These are phyloP conservation scores for Thaleichthys pacificus DNA, from an alignment of 2,797 vertebrate species.

Conservation along the genomic window DNA sequence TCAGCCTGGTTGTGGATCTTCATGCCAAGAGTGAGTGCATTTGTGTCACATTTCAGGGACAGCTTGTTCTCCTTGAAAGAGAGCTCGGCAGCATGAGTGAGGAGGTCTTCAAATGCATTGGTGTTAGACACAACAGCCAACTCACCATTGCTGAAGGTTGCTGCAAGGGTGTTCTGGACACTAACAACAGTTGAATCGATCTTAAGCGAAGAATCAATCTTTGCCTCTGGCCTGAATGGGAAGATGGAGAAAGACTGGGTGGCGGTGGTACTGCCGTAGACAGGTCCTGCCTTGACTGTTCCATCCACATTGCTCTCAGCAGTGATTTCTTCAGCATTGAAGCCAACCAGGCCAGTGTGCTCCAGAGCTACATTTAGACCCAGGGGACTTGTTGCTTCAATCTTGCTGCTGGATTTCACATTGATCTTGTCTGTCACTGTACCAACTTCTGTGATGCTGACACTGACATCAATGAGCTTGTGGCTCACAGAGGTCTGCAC, in stretches of 20 bases:
- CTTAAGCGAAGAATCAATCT: constrained; percentile 75
- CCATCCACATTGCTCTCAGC: constrained; percentile 73
- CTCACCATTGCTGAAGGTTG: constrained; percentile 64
- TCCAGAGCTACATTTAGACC: constrained; percentile 75
- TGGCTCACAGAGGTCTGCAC: constrained; percentile 80
- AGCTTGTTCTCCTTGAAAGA: constrained; percentile 78
- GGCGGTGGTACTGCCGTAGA: constrained; percentile 72
- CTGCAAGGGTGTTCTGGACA: constrained; percentile 77
- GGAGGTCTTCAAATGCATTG: constrained; percentile 70
- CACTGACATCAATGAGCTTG: constrained; percentile 78
- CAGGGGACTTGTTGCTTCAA: constrained; percentile 76
- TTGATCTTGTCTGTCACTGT: constrained; percentile 58
- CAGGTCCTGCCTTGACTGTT: constrained; percentile 70
- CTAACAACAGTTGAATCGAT: constrained; percentile 80
- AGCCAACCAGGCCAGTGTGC: constrained; percentile 61
- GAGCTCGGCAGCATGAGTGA: constrained; percentile 78
- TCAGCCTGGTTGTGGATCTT: constrained; percentile 79
- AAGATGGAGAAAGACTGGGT: constrained; percentile 65
- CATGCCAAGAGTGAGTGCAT: constrained; percentile 68
- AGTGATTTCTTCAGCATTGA: constrained; percentile 66
- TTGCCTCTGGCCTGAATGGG: constrained; percentile 66
- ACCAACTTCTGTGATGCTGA: constrained; percentile 72
- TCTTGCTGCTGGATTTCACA: constrained; percentile 67
- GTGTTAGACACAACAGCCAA: constrained; percentile 79
- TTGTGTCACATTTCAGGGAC: constrained; percentile 79